Conservation (phyloP, 2,113 vertebrate species). For the Malurus alboscapulatus region DNA sequence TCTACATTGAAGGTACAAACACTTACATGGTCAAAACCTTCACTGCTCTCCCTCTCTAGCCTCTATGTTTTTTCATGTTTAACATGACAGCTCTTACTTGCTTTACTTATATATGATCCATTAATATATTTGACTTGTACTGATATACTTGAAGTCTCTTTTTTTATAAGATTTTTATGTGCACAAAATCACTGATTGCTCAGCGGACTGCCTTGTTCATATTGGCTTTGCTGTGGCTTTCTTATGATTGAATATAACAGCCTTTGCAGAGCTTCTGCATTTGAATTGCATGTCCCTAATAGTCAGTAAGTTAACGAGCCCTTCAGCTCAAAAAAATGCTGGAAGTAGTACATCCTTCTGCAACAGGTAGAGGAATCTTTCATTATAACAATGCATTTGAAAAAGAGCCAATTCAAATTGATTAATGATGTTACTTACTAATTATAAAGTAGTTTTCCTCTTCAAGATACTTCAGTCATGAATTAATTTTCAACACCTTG, state of each 20-base stretch:
- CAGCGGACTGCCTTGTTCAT: not conserved
- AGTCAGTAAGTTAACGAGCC: not conserved
- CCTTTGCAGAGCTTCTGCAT: not conserved
- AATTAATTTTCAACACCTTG: slow-evolving; percentile 5
- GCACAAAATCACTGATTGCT: not conserved
- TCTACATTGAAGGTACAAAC: not conserved
- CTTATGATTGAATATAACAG: not conserved
- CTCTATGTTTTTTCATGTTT: not conserved
- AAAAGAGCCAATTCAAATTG: not conserved
- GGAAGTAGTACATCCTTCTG: not conserved
- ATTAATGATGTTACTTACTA: not conserved
- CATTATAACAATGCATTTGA: not conserved
- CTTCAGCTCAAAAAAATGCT: not conserved
- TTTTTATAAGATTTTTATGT: not conserved
- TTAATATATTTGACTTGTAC: not conserved
- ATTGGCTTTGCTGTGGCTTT: not conserved
- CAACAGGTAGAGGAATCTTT: not conserved
- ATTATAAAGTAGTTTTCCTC: slow-evolving; percentile 5
- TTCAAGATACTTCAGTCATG: slow-evolving; percentile 16
- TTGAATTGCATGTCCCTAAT: not conserved
- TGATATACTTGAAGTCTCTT: not conserved
- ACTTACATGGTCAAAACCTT: not conserved
- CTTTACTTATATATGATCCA: not conserved
- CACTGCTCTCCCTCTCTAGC: not conserved
- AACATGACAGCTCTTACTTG: not conserved